Conservation (phyloP, 2,888 invertebrate species). For the Nomada flava region DNA sequence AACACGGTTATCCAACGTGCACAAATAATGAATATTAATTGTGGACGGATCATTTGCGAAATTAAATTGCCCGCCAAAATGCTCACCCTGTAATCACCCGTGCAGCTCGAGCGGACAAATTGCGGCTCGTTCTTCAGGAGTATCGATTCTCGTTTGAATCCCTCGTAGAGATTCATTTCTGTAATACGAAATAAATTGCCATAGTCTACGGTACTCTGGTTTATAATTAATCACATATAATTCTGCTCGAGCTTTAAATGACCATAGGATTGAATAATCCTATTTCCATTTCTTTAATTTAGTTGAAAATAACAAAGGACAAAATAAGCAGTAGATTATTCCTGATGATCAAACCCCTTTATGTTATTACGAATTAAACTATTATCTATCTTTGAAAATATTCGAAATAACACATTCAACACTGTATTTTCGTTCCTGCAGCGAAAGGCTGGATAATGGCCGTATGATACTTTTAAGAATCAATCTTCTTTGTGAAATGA, state of each 20-base stretch:
- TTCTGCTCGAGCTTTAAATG: no score
- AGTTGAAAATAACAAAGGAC: no score
- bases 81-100: constrained; percentile 30
- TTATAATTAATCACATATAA: no score
- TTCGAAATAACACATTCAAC: background rate
- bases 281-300: no score
- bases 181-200: no score
- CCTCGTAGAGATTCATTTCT: no score
- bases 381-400: background rate
- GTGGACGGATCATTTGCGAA: constrained; percentile 52
- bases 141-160: background rate
- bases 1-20: constrained; percentile 47
- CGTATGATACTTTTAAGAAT: background rate
- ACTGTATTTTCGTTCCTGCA: background rate
- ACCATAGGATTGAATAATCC: no score
- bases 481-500: constrained; percentile 39
- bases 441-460: background rate
- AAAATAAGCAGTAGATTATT: no score
- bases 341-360: no score
- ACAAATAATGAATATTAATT: constrained; percentile 55
- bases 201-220: no score
- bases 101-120: constrained; percentile 29
- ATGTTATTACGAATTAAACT: no score
- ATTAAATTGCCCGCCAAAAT: constrained; percentile 44
- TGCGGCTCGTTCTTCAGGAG: constrained; percentile 4